Percentiles rank a stretch among this genome's conserved stretches.
These are phyloP conservation scores for Latrodectus geometricus DNA, from an alignment of 1,140 invertebrate genomes.

Conservation along the genomic window DNA sequence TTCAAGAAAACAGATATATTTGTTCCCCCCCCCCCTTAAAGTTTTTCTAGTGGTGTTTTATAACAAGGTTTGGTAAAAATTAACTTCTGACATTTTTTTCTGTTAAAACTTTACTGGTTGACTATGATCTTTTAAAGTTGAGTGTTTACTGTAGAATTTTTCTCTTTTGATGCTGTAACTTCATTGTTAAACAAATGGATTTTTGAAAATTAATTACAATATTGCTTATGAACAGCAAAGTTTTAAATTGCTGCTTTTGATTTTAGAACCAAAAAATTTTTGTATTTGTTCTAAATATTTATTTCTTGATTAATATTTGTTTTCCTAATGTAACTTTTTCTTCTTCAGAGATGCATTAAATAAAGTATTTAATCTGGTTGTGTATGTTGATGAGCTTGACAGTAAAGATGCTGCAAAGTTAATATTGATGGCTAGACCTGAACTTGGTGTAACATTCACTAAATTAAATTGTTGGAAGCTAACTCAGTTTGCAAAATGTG, in stretches of 20 bases:
- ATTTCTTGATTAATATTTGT: background rate
- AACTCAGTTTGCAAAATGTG: constrained; percentile 91
- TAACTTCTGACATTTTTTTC: too few species aligned
- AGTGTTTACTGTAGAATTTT: too few species aligned
- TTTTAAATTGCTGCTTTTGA: background rate
- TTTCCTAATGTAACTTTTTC: background rate
- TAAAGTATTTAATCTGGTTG: constrained; percentile 82
- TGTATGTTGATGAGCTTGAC: constrained; percentile 90
- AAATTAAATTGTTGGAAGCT: constrained; percentile 93
- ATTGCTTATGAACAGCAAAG: background rate
- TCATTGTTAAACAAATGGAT: background rate
- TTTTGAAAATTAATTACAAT: background rate
- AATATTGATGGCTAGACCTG: constrained; percentile 85
- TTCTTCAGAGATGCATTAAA: constrained; percentile 76
- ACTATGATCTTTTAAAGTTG: too few species aligned
- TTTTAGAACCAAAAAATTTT: background rate
- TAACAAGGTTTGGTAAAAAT: too few species aligned
- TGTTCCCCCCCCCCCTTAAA: too few species aligned
- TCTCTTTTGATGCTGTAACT: background rate
- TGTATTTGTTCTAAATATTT: background rate
- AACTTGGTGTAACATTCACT: constrained; percentile 95
- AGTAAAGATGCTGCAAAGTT: constrained; percentile 90
- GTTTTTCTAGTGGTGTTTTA: too few species aligned
- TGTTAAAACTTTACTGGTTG: too few species aligned
- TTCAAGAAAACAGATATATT: too few species aligned